Evolutionary conservation across 2,888 invertebrate genomes (phyloP).

Genomic region (Rhamphomyia laevipes): DNA sequence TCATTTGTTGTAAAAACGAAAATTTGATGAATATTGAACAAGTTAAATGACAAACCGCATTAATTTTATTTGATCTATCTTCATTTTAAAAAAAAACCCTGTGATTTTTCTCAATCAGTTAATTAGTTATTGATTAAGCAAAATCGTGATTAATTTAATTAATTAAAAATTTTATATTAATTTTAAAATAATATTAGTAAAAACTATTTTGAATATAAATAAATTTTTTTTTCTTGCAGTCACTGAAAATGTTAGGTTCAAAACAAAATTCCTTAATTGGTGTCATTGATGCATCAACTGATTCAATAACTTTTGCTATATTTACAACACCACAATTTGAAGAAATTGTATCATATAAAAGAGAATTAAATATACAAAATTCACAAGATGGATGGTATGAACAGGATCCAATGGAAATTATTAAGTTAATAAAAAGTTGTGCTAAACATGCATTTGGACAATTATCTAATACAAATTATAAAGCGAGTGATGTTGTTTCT

Average conservation of each 20-base stretch:
- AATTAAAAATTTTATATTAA: too few species aligned
- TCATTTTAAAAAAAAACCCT: too few species aligned
- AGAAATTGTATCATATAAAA: constrained; percentile 67
- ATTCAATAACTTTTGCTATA: constrained; percentile 62
- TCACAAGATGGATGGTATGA: constrained; percentile 92
- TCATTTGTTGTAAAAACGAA: too few species aligned
- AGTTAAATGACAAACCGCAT: too few species aligned
- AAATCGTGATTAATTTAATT: too few species aligned
- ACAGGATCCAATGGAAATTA: constrained; percentile 77
- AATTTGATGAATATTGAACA: too few species aligned
- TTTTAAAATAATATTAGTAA: too few species aligned
- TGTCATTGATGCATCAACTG: background rate
- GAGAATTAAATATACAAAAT: constrained; percentile 65
- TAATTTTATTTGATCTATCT: too few species aligned
- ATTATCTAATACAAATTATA: constrained; percentile 41
- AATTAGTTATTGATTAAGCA: too few species aligned
- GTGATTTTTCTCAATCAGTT: too few species aligned
- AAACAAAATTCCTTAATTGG: background rate
- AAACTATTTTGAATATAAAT: too few species aligned
- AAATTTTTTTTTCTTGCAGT: background rate
- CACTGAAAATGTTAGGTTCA: background rate
- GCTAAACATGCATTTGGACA: constrained; percentile 61
- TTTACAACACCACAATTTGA: constrained; percentile 66
- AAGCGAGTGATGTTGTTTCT: constrained; percentile 58
- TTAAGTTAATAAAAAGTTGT: constrained; percentile 66